phyloP scores from a whole-genome alignment of 2,797 vertebrate species.

The Neosilurus mollespiculum region DNA sequence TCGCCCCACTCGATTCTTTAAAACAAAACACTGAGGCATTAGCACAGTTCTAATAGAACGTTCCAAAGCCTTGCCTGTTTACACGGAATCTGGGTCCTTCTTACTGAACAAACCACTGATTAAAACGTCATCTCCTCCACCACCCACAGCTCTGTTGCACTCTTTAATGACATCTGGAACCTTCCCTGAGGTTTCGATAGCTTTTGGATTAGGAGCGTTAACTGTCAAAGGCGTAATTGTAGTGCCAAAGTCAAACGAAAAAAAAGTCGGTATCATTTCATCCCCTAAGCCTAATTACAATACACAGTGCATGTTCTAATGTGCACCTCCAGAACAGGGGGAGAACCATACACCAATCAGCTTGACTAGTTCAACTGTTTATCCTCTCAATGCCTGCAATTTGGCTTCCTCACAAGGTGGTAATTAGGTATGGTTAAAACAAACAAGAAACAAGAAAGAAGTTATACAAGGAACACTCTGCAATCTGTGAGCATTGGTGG shows the following conservation, averaged over 20 bases:
- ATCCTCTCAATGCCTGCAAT: conserved; percentile 30
- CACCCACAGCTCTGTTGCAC: not conserved
- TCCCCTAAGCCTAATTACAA: conserved; percentile 55
- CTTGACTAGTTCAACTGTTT: conserved; percentile 22
- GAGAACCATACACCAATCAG: not conserved
- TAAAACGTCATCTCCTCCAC: conserved; percentile 60
- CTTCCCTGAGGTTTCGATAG: conserved; percentile 13
- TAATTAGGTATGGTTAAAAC: conserved; percentile 34
- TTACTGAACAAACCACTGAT: conserved; percentile 58
- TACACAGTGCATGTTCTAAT: conserved; percentile 41
- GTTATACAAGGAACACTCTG: not conserved
- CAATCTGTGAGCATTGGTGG: not conserved
- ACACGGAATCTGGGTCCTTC: conserved; percentile 51
- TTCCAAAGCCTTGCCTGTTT: conserved; percentile 54
- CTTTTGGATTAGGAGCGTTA: conserved; percentile 18
- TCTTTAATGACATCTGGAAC: conserved; percentile 39
- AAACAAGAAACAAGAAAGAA: not conserved
- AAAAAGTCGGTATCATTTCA: conserved; percentile 56
- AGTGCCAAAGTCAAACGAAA: conserved; percentile 43
- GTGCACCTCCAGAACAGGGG: conserved; percentile 24
- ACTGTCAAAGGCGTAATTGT: conserved; percentile 47
- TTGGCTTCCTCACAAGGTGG: conserved; percentile 32
- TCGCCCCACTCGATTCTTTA: not conserved
- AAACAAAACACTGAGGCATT: not conserved
- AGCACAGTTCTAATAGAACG: not conserved